Base-by-base conservation (phyloP, 2,113 vertebrate species). In the Peucedramus taeniatus region DNA sequence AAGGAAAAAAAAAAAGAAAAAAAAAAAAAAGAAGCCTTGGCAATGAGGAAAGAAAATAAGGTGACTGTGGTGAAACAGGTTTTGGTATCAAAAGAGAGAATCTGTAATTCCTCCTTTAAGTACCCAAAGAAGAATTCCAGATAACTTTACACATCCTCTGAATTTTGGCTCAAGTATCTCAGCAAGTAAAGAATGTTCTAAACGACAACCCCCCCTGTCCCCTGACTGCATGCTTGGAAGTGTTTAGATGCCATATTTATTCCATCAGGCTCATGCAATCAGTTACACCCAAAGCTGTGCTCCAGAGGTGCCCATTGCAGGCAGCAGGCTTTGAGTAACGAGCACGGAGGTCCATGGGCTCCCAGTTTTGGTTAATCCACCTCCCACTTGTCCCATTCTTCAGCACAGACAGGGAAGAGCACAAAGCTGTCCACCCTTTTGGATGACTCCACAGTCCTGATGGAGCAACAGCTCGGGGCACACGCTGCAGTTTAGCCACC, bases 221-320 rank as follows among this genome's bases (percentile, higher is more conserved):
- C 65, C n/a, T 94, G 89, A 94, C 93, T 45, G 92, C 95, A 97
- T 78, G 93, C 94, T 88, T 92, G 85, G 95, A 89, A 93, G 95
- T 70, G 60, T 91, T 92, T 57, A 86, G 92, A 93, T 96, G 96
- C 83, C 71, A 31, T 88, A 71, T 96, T 97, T 97, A 96, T 97
- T 92, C 93, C 96, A 95, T 91, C 84, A 93, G 93, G 91, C 93
- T 96, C 90, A 84, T 93, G 85, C 97, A 97, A 83, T 94, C 93
- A 97, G 97, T 98, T 94, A 94, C 93, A 86, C 93, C 97, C 96
- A 96, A 94, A 85, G 95, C 91, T 79, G 78, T 91, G 93, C 89
- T 95, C 86, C 83, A 74, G 71, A 91, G 89, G 64, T 95, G 93
- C 90, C 95, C 90, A 18, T 68, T 95, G 93, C 96, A 97, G 95